Evolutionary conservation across 2,113 vertebrate species (phyloP).

Genomic region (Clarias batrachus): DNA sequence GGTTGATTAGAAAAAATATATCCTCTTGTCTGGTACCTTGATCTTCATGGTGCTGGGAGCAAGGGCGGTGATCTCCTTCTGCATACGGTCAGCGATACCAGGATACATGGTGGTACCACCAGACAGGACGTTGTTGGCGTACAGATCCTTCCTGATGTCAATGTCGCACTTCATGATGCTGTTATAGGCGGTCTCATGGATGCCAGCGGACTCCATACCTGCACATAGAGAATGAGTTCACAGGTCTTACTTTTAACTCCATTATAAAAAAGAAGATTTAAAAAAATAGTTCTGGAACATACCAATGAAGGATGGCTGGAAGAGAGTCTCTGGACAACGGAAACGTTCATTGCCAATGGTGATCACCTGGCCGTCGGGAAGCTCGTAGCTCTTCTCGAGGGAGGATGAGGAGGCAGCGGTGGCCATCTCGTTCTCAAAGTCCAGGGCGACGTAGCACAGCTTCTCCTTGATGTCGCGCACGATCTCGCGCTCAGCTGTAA

Average conservation of each 20-base stretch:
- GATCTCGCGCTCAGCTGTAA: slow-evolving; percentile 93
- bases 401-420: slow-evolving; percentile 94
- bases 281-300: slow-evolving; percentile 18
- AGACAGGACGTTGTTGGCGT: slow-evolving; percentile 94
- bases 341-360: slow-evolving; percentile 97
- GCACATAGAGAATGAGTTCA: background rate
- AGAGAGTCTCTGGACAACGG: slow-evolving; percentile 95
- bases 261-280: background rate
- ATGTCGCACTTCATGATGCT: slow-evolving; percentile 98
- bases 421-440: slow-evolving; percentile 93
- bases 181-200: slow-evolving; percentile 97
- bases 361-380: slow-evolving; percentile 95
- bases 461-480: slow-evolving; percentile 98
- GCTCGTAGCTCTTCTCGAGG: slow-evolving; percentile 94
- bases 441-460: slow-evolving; percentile 89
- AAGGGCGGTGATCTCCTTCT: slow-evolving; percentile 95
- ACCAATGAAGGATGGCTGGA: slow-evolving; percentile 98
- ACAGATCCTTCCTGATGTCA: slow-evolving; percentile 94
- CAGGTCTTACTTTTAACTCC: background rate
- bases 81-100: slow-evolving; percentile 95
- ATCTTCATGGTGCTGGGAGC: slow-evolving; percentile 99
- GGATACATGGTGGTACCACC: slow-evolving; percentile 98
- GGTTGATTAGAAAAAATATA: background rate
- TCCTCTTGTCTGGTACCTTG: slow-evolving; percentile 76
- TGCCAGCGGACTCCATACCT: slow-evolving; percentile 95